Percentiles rank a stretch among this genome's conserved stretches.
phyloP scores from a whole-genome alignment of 2,797 vertebrate genomes.

The Sphenodon punctatus region DNA sequence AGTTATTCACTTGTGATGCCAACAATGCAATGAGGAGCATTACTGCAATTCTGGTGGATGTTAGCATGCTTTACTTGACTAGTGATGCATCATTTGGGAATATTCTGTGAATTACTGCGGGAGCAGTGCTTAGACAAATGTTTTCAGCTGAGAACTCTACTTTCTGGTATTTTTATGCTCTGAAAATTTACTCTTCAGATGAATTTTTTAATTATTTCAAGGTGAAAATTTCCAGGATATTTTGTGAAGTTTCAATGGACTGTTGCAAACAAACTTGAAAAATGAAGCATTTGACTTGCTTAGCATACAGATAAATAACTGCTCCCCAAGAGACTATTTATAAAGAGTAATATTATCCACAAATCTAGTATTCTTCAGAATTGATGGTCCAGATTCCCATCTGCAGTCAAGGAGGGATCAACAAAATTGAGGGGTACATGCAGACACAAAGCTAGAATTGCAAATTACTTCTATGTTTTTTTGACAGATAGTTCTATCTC shows the following conservation, averaged over 20 bases:
- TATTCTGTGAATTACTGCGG: not conserved
- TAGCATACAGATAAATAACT: constrained; percentile 11
- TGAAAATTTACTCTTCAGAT: not conserved
- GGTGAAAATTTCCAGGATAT: not conserved
- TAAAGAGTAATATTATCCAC: too few species aligned
- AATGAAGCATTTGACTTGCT: not conserved
- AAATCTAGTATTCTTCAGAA: too few species aligned
- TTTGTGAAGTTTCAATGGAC: not conserved
- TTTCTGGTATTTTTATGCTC: not conserved
- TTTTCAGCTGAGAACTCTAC: not conserved
- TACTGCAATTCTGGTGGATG: not conserved
- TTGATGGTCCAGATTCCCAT: too few species aligned
- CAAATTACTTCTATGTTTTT: too few species aligned
- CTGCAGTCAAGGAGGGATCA: too few species aligned
- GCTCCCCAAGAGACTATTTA: not conserved
- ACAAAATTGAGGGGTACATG: too few species aligned
- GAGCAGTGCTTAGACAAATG: not conserved
- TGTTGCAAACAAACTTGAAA: not conserved
- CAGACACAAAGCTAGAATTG: too few species aligned
- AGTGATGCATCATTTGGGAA: not conserved
- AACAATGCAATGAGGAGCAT: not conserved
- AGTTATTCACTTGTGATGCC: not conserved
- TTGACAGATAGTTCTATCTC: too few species aligned
- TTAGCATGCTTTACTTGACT: not conserved
- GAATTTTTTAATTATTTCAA: not conserved